Conservation (phyloP, 2,797 vertebrate species). For the Megalops cyprinoides region DNA sequence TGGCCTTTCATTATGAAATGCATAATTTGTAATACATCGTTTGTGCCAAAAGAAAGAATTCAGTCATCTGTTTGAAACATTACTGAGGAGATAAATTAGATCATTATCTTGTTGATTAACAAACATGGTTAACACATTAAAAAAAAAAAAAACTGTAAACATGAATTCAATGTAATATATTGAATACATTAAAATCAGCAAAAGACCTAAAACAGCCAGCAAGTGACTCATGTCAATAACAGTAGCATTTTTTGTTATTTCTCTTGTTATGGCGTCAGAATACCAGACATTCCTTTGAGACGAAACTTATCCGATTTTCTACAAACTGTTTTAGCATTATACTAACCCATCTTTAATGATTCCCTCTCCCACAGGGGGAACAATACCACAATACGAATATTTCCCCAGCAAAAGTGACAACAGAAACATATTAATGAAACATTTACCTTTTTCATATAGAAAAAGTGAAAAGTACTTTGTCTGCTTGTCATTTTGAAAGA, state of each 20-base stretch:
- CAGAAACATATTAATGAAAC: constrained; percentile 9
- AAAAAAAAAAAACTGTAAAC: background rate
- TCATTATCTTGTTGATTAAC: background rate
- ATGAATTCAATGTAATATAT: no score
- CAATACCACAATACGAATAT: background rate
- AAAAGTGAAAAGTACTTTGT: constrained; percentile 14
- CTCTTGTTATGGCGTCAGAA: background rate
- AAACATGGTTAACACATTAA: background rate
- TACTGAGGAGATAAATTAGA: background rate
- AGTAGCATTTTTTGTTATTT: background rate
- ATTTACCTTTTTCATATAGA: constrained; percentile 11
- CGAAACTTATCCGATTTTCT: background rate
- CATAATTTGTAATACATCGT: no score
- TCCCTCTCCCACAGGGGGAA: background rate
- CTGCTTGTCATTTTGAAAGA: background rate
- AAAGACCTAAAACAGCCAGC: background rate
- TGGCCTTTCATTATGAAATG: no score
- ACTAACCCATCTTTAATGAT: constrained; percentile 8
- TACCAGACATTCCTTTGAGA: background rate
- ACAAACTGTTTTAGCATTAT: background rate
- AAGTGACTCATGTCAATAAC: background rate
- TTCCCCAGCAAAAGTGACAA: background rate
- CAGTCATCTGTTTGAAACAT: background rate
- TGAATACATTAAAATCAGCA: no score
- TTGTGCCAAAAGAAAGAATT: background rate